Base-by-base conservation (phyloP, 2,888 invertebrate genomes). In the Zhengitettix transpicula region DNA sequence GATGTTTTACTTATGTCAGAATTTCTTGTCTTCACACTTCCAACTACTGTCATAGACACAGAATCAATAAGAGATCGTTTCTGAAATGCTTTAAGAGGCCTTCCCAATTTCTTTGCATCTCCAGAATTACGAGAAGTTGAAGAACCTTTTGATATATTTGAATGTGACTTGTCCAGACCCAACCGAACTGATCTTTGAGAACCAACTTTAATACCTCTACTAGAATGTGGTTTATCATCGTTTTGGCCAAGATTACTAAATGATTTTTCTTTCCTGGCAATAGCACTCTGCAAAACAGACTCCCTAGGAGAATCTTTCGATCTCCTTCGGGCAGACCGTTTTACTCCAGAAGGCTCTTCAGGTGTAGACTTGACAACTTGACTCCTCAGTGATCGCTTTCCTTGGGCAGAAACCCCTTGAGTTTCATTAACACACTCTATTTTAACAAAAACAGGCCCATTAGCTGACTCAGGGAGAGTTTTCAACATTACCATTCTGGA, bases 221-320 rank as follows among this genome's bases (percentile, higher is more conserved):
- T 55, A 16, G 58, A 56, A 42, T n/a, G 15, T 11, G 55, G 52
- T 51, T 61, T 63, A 2, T 63, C 63, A n/a, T 63, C 60, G 40
- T 56, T 47, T 9, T 60, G 58, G 28, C 60, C 57, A 47, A 64
- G 47, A 16, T 58, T 58, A 40, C 81, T 81, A 66, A 82, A 84
- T 0, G 81, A 81, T 66, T 85, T 85, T 69, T 85, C 84, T 69
- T 86, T 86, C 14, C 84, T 76, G 1, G 84, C 84, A 66, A 85
- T 85, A 11, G 85, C 85, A 71, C 79, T 82, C 63, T 85, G 83
- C 28, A 87, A 71, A 42, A 85, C 78, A 56, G 84, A 83, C 63
- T 82, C 79, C 47, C 69, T 65, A 15, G 72, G 72, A 53, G 74
- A 77, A 65, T 83, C 83, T 68, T 81, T 83, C 65, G 81, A 81